phyloP scores from a whole-genome alignment of 2,888 invertebrate genomes.

The Drosophila buzzatii region DNA sequence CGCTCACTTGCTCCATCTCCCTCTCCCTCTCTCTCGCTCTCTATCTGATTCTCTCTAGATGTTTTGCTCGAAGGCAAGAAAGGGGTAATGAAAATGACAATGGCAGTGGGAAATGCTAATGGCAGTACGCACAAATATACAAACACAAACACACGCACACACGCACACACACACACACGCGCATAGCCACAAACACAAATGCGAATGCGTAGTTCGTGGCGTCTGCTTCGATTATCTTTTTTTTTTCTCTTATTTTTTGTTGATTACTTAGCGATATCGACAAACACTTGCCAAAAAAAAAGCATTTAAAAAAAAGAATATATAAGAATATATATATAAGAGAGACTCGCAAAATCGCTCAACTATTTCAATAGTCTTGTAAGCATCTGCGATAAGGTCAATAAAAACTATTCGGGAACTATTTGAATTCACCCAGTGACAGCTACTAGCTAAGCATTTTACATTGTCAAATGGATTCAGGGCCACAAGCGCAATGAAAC shows the following conservation, averaged over 20 bases:
- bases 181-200: background rate
- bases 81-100: slow-evolving; percentile 64
- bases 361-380: slow-evolving; percentile 37
- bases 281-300: slow-evolving; percentile 28
- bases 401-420: slow-evolving; percentile 38
- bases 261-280: slow-evolving; percentile 52
- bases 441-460: slow-evolving; percentile 22
- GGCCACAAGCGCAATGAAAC: background rate
- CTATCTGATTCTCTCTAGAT: background rate
- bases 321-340: background rate
- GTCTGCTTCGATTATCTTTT: slow-evolving; percentile 43
- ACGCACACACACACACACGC: background rate
- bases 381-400: slow-evolving; percentile 21
- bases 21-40: background rate
- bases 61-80: slow-evolving; percentile 22
- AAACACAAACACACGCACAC: slow-evolving; percentile 4
- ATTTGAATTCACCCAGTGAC: slow-evolving; percentile 28
- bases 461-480: slow-evolving; percentile 1
- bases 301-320: background rate
- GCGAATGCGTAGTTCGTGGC: slow-evolving; percentile 26
- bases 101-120: slow-evolving; percentile 66
- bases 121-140: slow-evolving; percentile 31
- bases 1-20: background rate
- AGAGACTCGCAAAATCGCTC: slow-evolving; percentile 15
- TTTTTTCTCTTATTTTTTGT: slow-evolving; percentile 18